Percentiles rank a stretch among this genome's conserved stretches.
Evolutionary conservation across 2,113 vertebrate genomes (phyloP).

Genomic region (Elephas maximus): DNA sequence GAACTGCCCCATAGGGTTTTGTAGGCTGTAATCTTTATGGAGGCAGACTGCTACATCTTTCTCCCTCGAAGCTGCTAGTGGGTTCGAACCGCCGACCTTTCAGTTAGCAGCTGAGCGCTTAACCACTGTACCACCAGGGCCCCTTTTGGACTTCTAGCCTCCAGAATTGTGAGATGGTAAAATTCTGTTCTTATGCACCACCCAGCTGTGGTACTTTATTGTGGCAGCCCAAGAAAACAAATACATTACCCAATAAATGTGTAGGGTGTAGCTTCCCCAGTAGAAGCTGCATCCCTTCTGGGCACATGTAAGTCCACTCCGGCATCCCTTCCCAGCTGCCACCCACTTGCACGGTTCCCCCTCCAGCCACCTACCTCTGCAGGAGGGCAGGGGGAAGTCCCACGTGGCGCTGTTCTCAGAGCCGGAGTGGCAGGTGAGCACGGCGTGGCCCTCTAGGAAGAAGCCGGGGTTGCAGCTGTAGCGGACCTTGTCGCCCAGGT

Average conservation of each 20-base stretch:
- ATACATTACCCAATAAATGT: background rate
- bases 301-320: background rate
- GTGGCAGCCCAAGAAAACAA: background rate
- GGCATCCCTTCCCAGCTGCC: background rate
- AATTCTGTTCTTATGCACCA: background rate
- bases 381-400: slow-evolving; percentile 99
- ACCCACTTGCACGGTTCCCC: background rate
- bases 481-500: slow-evolving; percentile 97
- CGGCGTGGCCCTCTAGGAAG: slow-evolving; percentile 96
- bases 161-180: background rate
- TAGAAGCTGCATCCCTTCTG: background rate
- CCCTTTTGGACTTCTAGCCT: background rate
- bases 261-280: accelerated
- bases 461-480: slow-evolving; percentile 97
- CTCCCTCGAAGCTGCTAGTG: background rate
- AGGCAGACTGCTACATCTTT: background rate
- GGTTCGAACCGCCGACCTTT: background rate
- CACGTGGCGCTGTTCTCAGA: slow-evolving; percentile 94
- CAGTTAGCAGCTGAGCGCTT: background rate
- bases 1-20: background rate
- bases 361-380: slow-evolving; percentile 92
- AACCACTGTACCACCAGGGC: background rate
- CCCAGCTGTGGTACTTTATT: too few species aligned
- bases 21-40: background rate
- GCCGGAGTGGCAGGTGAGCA: slow-evolving; percentile 95